Percentiles rank a stretch among this genome's conserved stretches.
These are phyloP conservation scores for Hypsibius dujardini DNA, from an alignment of 1,140 invertebrate species.

Conservation along the genomic window DNA sequence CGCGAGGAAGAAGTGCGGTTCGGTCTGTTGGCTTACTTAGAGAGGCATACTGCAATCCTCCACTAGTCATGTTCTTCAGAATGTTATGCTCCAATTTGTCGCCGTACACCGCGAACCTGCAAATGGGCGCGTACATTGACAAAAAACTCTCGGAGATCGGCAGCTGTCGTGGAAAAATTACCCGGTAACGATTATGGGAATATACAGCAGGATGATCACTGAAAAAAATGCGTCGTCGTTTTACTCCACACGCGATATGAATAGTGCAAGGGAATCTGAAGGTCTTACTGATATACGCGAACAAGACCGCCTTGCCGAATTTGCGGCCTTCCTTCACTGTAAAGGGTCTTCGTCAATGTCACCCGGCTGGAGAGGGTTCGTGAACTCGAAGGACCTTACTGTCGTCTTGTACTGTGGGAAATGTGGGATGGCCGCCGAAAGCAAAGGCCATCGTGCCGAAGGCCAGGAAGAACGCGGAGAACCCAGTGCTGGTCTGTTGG, in stretches of 20 bases:
- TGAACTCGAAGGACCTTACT: slow-evolving; percentile 33
- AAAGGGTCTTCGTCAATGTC: too few species aligned
- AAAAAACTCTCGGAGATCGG: neutral
- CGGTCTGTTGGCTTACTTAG: neutral
- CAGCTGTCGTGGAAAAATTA: neutral
- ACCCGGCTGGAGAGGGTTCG: too few species aligned
- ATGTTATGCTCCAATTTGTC: slow-evolving; percentile 39
- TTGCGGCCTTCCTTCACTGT: neutral
- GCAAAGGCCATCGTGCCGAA: slow-evolving; percentile 48
- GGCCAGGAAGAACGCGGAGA: slow-evolving; percentile 41
- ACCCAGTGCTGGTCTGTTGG: slow-evolving; percentile 24
- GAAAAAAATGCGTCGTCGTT: neutral
- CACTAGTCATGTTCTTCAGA: slow-evolving; percentile 35
- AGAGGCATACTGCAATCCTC: slow-evolving; percentile 22
- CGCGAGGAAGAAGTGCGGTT: too few species aligned
- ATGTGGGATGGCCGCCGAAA: slow-evolving; percentile 47
- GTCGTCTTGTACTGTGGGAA: slow-evolving; percentile 52
- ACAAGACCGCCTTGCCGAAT: neutral
- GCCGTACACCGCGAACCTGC: slow-evolving; percentile 44
- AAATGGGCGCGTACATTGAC: neutral
- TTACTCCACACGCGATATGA: too few species aligned
- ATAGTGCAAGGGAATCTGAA: too few species aligned
- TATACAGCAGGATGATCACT: neutral
- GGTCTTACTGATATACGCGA: neutral
- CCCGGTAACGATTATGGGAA: slow-evolving; percentile 4